Percentiles rank a stretch among this genome's conserved stretches.
These are phyloP conservation scores for Coreoperca whiteheadi DNA, from an alignment of 2,113 vertebrate species.

Conservation along the genomic window DNA sequence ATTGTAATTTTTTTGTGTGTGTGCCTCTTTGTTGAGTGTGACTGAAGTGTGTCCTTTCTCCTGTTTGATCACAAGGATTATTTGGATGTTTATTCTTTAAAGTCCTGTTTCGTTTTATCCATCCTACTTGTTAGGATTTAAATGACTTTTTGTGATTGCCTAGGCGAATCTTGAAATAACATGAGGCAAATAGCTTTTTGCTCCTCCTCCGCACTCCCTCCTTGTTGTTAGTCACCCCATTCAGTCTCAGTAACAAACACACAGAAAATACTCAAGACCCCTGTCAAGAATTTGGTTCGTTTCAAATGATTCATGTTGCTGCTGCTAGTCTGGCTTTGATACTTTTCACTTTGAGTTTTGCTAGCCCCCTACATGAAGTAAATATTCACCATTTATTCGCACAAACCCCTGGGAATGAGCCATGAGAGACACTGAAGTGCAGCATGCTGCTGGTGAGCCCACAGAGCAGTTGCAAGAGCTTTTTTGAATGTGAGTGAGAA, in stretches of 20 bases:
- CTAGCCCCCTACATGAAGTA: conserved; percentile 40
- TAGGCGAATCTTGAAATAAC: conserved; percentile 52
- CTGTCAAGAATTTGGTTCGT: conserved; percentile 38
- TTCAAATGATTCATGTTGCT: conserved; percentile 21
- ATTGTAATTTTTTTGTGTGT: neutral
- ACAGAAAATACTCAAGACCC: conserved; percentile 37
- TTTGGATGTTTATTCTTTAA: conserved; percentile 53
- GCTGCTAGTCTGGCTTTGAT: conserved; percentile 47
- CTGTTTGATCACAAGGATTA: conserved; percentile 54
- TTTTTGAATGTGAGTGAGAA: neutral
- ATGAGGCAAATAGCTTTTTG: conserved; percentile 32
- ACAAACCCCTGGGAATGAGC: conserved; percentile 30
- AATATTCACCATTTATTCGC: conserved; percentile 60
- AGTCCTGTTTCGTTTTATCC: conserved; percentile 46
- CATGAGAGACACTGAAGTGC: conserved; percentile 16
- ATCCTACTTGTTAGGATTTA: conserved; percentile 67
- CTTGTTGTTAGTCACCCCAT: conserved; percentile 51
- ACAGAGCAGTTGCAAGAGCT: neutral
- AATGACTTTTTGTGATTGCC: conserved; percentile 68
- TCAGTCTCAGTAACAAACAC: conserved; percentile 56
- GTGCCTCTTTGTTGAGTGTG: conserved; percentile 5
- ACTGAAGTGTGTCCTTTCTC: conserved; percentile 17
- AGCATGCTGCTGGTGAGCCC: conserved; percentile 12
- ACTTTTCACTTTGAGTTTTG: conserved; percentile 43
- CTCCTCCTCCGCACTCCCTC: conserved; percentile 1